These are phyloP conservation scores for Rhynchomys soricoides DNA, from an alignment of 2,113 vertebrate species.

Conservation along the genomic window DNA sequence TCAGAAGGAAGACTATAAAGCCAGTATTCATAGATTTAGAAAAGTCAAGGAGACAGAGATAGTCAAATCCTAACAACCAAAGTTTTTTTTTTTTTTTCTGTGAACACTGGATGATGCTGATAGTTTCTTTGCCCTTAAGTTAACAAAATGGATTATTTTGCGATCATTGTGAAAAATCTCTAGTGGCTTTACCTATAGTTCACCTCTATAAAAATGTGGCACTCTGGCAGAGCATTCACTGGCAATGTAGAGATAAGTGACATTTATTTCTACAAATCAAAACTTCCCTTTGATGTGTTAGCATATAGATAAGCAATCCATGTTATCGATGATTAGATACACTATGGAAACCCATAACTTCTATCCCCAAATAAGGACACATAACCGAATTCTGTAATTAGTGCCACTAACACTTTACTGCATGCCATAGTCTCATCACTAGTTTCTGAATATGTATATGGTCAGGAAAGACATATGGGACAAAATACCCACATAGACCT, in stretches of 20 bases:
- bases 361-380: not conserved
- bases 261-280: not conserved
- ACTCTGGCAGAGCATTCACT: not conserved
- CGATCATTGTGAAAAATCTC: not conserved
- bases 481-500: not conserved
- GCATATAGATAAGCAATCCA: not conserved
- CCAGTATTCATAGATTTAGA: not conserved
- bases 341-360: not conserved
- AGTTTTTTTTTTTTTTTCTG: not conserved
- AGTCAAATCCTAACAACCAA: not conserved
- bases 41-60: not conserved
- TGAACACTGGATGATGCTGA: not conserved
- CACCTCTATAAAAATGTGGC: not conserved
- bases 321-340: not conserved
- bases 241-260: not conserved
- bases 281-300: not conserved
- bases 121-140: not conserved
- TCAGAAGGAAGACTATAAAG: not conserved
- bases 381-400: not conserved
- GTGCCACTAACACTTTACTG: too few relatives aligned
- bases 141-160: not conserved
- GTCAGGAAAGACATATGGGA: not conserved
- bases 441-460: not conserved
- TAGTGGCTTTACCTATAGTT: not conserved
- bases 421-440: fast-evolving